Percentiles rank a stretch among this genome's conserved stretches.
Evolutionary conservation across 2,797 vertebrate species (phyloP).

Genomic region (Parauchenoglanis ngamensis): DNA sequence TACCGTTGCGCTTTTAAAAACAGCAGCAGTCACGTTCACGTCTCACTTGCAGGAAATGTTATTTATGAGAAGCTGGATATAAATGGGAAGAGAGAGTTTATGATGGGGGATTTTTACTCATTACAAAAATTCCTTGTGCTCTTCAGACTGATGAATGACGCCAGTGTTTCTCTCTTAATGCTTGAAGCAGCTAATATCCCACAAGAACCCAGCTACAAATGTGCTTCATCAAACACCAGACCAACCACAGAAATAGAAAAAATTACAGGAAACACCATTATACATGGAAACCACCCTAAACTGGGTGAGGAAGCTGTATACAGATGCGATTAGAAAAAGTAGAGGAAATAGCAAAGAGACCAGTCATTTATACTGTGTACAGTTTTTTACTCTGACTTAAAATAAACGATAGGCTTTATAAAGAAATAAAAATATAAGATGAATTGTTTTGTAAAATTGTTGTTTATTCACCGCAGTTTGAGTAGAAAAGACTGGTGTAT

Average conservation of each 20-base stretch:
- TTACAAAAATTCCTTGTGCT: background rate
- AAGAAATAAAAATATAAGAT: background rate
- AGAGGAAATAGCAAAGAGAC: background rate
- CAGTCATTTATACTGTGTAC: background rate
- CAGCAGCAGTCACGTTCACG: background rate
- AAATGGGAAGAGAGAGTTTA: background rate
- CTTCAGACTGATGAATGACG: background rate
- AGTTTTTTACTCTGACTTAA: background rate
- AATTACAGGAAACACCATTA: background rate
- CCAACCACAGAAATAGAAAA: background rate
- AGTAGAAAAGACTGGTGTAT: background rate
- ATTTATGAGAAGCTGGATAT: background rate
- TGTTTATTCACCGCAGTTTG: background rate
- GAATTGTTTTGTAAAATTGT: no score
- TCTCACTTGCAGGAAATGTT: background rate
- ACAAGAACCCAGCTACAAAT: background rate
- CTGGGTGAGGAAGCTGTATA: background rate
- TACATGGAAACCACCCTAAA: background rate
- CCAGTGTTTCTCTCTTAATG: background rate
- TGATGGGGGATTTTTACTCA: background rate
- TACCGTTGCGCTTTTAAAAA: background rate
- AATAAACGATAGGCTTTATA: background rate
- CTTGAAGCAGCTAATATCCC: background rate
- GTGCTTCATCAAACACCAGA: background rate
- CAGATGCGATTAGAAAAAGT: background rate